phyloP scores from a whole-genome alignment of 2,113 vertebrate species.

The Dolichotis patagonum region DNA sequence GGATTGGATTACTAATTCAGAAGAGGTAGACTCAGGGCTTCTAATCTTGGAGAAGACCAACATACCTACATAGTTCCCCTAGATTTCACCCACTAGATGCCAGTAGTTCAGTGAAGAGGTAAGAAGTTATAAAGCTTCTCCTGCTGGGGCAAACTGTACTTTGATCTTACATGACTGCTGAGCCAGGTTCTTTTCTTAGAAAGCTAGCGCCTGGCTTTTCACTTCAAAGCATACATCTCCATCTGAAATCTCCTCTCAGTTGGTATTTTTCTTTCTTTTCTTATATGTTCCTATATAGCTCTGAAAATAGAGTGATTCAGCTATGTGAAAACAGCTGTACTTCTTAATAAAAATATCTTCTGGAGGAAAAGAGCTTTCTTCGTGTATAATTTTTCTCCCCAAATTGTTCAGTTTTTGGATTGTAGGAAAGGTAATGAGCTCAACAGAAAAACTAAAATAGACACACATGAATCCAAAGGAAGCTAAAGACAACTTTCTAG shows the following conservation, averaged over 20 bases:
- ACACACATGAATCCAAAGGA: constrained; percentile 4
- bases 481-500: constrained; percentile 25
- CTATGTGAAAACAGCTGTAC: neutral
- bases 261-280: neutral
- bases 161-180: neutral
- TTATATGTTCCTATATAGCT: neutral
- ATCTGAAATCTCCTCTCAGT: neutral
- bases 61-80: neutral
- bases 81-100: neutral
- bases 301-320: constrained; percentile 30
- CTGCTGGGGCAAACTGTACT: neutral
- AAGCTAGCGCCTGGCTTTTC: constrained; percentile 18
- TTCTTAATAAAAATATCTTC: constrained; percentile 59
- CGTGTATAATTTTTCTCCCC: neutral
- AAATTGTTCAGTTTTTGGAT: constrained; percentile 33
- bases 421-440: constrained; percentile 41
- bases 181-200: constrained; percentile 33
- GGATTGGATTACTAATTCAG: neutral
- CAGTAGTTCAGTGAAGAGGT: neutral
- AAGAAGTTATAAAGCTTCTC: neutral
- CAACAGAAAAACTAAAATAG: constrained; percentile 67
- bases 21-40: neutral
- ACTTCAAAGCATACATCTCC: constrained; percentile 8
- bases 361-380: constrained; percentile 44
- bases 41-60: neutral